These are phyloP conservation scores for Phrynosoma blainvillii DNA, from an alignment of 2,113 vertebrate genomes.

Conservation along the genomic window DNA sequence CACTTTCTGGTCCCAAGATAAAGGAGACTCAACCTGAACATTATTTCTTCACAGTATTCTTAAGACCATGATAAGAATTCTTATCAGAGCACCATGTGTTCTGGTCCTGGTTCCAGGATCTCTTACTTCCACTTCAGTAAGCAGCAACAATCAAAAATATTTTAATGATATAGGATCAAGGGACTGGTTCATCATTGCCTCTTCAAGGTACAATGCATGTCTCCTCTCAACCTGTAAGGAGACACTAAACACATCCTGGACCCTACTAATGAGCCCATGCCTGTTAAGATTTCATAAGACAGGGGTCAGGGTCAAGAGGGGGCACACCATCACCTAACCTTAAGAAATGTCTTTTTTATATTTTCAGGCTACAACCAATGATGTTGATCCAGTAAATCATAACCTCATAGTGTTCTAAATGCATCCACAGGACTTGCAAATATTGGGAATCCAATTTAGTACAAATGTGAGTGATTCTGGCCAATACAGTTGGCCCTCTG, in stretches of 20 bases:
- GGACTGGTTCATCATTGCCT: not conserved
- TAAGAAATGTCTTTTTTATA: not conserved
- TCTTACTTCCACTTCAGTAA: no score
- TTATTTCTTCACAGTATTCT: no score
- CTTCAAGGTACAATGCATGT: not conserved
- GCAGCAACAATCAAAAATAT: no score
- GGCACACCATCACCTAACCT: not conserved
- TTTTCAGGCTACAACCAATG: not conserved
- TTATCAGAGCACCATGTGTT: no score
- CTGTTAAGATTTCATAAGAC: not conserved
- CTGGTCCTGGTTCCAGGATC: no score
- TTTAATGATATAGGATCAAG: not conserved
- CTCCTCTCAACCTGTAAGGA: no score
- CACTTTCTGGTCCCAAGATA: no score
- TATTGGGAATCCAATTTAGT: not conserved
- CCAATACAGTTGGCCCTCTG: no score
- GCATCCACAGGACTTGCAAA: not conserved
- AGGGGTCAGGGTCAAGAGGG: not conserved
- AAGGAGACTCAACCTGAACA: no score
- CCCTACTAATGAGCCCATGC: not conserved
- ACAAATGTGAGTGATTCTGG: not conserved
- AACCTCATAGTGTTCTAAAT: not conserved
- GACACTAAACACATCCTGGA: not conserved
- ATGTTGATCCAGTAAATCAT: no score
- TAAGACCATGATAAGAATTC: no score